Percentiles rank a stretch among this genome's conserved stretches.
phyloP scores from a whole-genome alignment of 2,113 vertebrate genomes.

The Ascaphus truei region DNA sequence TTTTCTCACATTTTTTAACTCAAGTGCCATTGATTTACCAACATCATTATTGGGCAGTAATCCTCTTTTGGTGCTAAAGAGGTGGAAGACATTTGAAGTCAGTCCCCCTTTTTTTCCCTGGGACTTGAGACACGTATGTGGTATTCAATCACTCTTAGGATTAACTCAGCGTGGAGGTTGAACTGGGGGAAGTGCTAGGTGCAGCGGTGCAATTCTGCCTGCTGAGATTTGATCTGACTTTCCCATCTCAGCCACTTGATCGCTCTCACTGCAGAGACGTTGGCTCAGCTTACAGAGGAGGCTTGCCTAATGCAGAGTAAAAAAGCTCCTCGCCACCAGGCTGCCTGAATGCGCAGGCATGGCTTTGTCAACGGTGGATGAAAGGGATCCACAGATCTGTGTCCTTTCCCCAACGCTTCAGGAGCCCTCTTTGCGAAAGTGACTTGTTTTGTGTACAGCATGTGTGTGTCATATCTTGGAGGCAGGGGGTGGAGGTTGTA shows the following conservation, averaged over 20 bases:
- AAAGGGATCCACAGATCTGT: conserved; percentile 16
- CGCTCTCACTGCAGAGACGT: conserved; percentile 47
- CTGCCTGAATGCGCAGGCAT: conserved; percentile 39
- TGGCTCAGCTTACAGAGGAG: conserved; percentile 37
- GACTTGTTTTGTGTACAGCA: not conserved
- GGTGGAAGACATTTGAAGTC: not conserved
- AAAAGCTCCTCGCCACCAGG: conserved; percentile 27
- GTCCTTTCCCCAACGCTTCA: not conserved
- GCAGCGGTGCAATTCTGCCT: conserved; percentile 39
- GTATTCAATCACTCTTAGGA: conserved; percentile 45
- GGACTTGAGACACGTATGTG: conserved; percentile 18
- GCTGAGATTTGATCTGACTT: conserved; percentile 54
- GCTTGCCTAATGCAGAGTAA: conserved; percentile 46
- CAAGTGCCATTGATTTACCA: not conserved
- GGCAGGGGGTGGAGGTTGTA: conserved; percentile 12
- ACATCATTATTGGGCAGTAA: not conserved
- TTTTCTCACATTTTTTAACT: no score
- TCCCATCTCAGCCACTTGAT: conserved; percentile 46
- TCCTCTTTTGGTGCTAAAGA: conserved; percentile 20
- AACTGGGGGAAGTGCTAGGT: conserved; percentile 39
- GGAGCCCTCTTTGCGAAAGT: not conserved
- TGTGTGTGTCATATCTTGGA: not conserved
- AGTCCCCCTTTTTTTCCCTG: not conserved
- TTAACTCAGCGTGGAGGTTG: conserved; percentile 47
- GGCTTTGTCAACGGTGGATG: conserved; percentile 43